phyloP scores from a whole-genome alignment of 2,888 invertebrate genomes.

The Podabrus alpinus region DNA sequence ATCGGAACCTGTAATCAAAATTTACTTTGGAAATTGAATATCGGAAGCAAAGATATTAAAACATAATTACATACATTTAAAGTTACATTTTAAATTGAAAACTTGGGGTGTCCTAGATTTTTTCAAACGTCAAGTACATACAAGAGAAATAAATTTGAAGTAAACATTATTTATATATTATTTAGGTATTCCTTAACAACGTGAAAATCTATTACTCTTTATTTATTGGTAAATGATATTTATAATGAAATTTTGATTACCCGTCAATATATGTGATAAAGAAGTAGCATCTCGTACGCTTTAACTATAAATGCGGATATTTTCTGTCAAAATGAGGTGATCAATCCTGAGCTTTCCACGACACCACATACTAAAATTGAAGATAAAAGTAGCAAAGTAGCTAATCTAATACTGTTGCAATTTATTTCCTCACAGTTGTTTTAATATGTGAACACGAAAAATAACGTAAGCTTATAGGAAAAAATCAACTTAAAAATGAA shows the following conservation, averaged over 20 bases:
- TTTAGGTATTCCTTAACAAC: neutral
- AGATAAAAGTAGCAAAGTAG: neutral
- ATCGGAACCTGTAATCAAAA: no score
- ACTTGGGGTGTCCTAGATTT: neutral
- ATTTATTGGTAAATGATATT: neutral
- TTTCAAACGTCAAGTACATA: neutral
- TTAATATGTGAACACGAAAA: neutral
- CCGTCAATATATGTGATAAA: neutral
- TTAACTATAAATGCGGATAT: neutral
- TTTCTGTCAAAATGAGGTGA: neutral
- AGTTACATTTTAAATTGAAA: neutral
- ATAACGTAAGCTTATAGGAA: neutral
- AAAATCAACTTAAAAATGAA: conserved; percentile 2
- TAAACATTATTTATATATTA: neutral
- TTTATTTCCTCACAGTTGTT: neutral
- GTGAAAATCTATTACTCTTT: neutral
- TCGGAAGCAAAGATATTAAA: neutral
- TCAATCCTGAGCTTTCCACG: neutral
- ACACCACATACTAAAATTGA: neutral
- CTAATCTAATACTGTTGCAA: neutral
- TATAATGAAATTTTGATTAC: neutral
- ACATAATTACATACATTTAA: neutral
- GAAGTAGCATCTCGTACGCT: neutral
- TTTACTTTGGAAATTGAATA: no score
- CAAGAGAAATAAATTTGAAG: neutral